These are phyloP conservation scores for Zaprionus camerounensis DNA, from an alignment of 1,140 invertebrate genomes.

Conservation along the genomic window DNA sequence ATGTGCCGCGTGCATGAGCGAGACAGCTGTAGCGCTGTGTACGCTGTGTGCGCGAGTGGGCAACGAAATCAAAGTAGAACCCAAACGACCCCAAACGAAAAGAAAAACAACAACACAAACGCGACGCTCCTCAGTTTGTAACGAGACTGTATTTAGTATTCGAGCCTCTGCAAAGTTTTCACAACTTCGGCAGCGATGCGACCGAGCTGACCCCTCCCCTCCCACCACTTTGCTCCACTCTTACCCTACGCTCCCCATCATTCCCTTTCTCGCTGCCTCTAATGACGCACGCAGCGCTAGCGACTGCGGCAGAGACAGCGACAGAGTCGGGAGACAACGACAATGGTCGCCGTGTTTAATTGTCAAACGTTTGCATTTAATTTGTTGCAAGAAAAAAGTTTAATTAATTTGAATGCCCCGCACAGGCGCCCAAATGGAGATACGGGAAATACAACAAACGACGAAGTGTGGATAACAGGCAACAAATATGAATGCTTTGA, in stretches of 20 bases:
- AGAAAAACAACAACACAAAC: conserved; percentile 31
- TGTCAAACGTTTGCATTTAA: conserved; percentile 80
- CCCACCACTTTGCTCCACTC: background rate
- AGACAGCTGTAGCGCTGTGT: conserved; percentile 36
- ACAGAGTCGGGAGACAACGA: background rate
- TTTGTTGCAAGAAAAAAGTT: conserved; percentile 78
- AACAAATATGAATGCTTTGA: background rate
- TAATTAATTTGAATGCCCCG: conserved; percentile 69
- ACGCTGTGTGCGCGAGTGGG: conserved; percentile 25
- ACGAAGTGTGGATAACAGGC: background rate
- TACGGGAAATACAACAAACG: background rate
- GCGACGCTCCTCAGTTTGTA: conserved; percentile 76
- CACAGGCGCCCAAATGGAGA: background rate
- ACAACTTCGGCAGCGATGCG: conserved; percentile 62
- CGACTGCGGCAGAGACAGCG: background rate
- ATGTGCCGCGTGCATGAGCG: conserved; percentile 53
- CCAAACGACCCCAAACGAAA: conserved; percentile 8
- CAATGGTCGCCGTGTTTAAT: conserved; percentile 61
- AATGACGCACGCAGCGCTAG: conserved; percentile 43
- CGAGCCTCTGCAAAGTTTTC: conserved; percentile 78
- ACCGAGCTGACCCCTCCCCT: conserved; percentile 24
- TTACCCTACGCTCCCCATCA: background rate
- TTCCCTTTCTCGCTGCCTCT: conserved; percentile 14
- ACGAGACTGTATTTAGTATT: conserved; percentile 84
- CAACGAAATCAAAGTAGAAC: conserved; percentile 10